These are phyloP conservation scores for Oscheius sp. DNA, from an alignment of 2,888 invertebrate genomes.

Conservation along the genomic window DNA sequence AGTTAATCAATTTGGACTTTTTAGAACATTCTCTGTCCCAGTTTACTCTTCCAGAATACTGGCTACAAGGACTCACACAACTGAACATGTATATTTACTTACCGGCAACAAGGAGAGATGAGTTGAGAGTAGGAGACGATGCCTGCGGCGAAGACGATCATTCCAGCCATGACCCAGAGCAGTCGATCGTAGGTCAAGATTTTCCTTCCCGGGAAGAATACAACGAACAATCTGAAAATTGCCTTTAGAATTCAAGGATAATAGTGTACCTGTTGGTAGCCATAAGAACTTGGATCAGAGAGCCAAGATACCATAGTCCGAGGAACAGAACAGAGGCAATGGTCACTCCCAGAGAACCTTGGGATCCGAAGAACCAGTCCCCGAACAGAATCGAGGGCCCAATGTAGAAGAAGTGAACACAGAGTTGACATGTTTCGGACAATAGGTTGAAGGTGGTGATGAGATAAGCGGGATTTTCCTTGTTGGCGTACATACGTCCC, in stretches of 20 bases:
- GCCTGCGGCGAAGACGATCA: conserved; percentile 7
- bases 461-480: conserved; percentile 33
- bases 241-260: no score
- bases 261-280: conserved; percentile 22
- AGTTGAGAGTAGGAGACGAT: conserved; percentile 28
- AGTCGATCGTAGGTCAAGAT: conserved; percentile 4
- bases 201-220: conserved; percentile 33
- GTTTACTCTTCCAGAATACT: no score
- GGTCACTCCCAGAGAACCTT: conserved; percentile 20
- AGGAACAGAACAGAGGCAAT: conserved; percentile 10
- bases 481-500: conserved; percentile 13
- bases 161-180: neutral
- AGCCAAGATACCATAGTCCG: conserved; percentile 27
- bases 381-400: conserved; percentile 34
- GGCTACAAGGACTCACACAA: no score
- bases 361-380: conserved; percentile 31
- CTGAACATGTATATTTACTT: neutral
- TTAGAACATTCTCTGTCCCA: no score
- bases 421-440: conserved; percentile 29
- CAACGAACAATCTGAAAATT: conserved; percentile 16
- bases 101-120: conserved; percentile 34
- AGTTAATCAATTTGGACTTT: no score
- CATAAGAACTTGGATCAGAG: conserved; percentile 32
- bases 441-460: conserved; percentile 33
- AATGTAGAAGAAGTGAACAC: conserved; percentile 25